Evolutionary conservation across 2,113 vertebrate species (phyloP), one percentile per base, ranked within the genome.

Genomic region (Maccullochella peelii): DNA sequence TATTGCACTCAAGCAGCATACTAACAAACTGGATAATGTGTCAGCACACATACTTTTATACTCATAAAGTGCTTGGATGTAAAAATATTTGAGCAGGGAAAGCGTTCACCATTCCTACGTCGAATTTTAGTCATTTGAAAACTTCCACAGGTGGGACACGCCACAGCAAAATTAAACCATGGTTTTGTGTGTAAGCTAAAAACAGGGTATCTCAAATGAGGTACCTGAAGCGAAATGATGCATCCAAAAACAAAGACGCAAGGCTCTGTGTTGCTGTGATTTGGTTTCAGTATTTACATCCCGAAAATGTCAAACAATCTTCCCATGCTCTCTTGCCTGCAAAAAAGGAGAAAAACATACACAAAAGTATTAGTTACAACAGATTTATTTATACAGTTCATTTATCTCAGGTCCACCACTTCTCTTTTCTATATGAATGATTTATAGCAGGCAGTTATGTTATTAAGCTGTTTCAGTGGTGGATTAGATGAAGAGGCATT

Each of bases 281-380:
- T 93, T 92, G 91, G 84, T 92, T 94, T 93, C 75, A 75, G 71
- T 83, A 77, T 79, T 77, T 86, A 71, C 69, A 80, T 85, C 73
- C 85, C 25, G 9, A 66, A 38, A 77, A 80, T 49, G 67, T 85
- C 81, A 95, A 77, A 96, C 95, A 79, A 95, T 90, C 91, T 95
- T 96, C 78, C 95, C 95, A 11, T 94, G 92, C 81, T 95, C 94
- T 92, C 93, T 91, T 12, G 93, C 95, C 95, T 95, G 92, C 33
- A 86, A 77, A 85, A 85, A 55, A 77, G 66, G 71, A 84, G 25
- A 72, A 58, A 58, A 68, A 50, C 25, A 77, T 8, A 52, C 23
- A 72, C 2, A 65, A 69, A 55, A 44, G 55, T 23, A 73, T n/a
- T 36, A 38, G 61, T 68, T 38, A 42, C n/a, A 80, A 73, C 23